Evolutionary conservation across 30 jellyfish, hydroid and myxozoan species (phyloP).

Genomic region (Pelagia noctiluca): DNA sequence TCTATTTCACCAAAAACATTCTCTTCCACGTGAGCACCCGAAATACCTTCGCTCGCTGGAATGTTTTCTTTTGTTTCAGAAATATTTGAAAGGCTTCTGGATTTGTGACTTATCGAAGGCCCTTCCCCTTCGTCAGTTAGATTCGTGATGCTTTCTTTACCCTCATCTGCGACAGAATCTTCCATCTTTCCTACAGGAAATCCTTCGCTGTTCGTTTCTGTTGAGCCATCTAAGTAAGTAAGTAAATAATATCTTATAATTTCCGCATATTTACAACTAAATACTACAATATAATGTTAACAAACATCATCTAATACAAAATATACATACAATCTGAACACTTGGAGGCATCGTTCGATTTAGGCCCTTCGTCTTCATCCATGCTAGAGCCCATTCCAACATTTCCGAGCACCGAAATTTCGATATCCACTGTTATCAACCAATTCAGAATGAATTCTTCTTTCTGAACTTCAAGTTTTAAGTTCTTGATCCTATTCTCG

Average conservation of each 20-base stretch:
- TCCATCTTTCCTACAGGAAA: background rate
- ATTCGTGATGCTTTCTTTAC: background rate
- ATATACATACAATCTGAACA: too few relatives aligned
- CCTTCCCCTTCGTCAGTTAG: too few relatives aligned
- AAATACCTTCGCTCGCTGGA: background rate
- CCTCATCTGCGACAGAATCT: conserved; percentile 16
- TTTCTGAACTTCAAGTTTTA: conserved; percentile 58
- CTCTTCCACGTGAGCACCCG: background rate
- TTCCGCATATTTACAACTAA: too few relatives aligned
- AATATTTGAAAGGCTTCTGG: too few relatives aligned
- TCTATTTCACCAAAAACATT: background rate
- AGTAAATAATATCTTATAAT: too few relatives aligned
- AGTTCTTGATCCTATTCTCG: conserved; percentile 49
- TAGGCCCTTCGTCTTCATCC: conserved; percentile 39
- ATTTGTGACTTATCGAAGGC: too few relatives aligned
- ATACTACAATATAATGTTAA: too few relatives aligned
- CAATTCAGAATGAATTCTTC: conserved; percentile 72
- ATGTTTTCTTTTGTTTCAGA: background rate
- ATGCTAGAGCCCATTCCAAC: conserved; percentile 43
- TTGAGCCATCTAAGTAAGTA: conserved; percentile 7
- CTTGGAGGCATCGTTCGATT: conserved; percentile 34
- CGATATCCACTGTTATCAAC: conserved; percentile 61
- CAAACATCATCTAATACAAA: too few relatives aligned
- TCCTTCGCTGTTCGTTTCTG: conserved; percentile 5
- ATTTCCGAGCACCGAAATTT: conserved; percentile 69